Evolutionary conservation across 2,888 invertebrate genomes (phyloP).

Genomic region (Drosophila neotestacea): DNA sequence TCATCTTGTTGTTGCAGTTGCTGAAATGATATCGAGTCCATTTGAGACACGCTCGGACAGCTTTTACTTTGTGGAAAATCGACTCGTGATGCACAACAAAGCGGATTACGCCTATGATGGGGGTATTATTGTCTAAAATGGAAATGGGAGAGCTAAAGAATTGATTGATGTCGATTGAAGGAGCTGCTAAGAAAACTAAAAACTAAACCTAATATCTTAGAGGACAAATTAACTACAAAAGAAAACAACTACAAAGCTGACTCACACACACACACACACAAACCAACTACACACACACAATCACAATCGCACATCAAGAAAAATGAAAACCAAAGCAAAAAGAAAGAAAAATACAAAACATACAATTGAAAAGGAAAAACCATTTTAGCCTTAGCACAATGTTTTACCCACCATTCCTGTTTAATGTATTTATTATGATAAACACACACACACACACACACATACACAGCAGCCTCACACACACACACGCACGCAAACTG

Average conservation of each 20-base stretch:
- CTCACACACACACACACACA: slow-evolving; percentile 35
- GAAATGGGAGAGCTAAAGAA: slow-evolving; percentile 4
- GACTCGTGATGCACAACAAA: slow-evolving; percentile 99
- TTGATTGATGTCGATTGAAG: slow-evolving; percentile 29
- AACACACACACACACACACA: slow-evolving; percentile 44
- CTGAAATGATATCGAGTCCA: slow-evolving; percentile 98
- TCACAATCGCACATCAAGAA: slow-evolving; percentile 54
- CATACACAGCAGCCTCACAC: slow-evolving; percentile 38
- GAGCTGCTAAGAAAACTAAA: slow-evolving; percentile 24
- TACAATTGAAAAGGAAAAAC: slow-evolving; percentile 45
- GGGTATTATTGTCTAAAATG: slow-evolving; percentile 85
- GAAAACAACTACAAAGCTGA: slow-evolving; percentile 38
- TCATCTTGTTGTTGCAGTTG: slow-evolving; percentile 88
- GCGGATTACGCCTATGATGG: slow-evolving; percentile 99
- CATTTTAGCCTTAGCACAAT: slow-evolving; percentile 80
- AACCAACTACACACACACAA: slow-evolving; percentile 29
- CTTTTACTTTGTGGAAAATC: slow-evolving; percentile 99
- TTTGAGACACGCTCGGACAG: slow-evolving; percentile 99
- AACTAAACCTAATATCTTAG: slow-evolving; percentile 47
- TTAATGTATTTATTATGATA: slow-evolving; percentile 70
- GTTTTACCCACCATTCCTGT: slow-evolving; percentile 79
- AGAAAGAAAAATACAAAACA: slow-evolving; percentile 30
- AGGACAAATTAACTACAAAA: slow-evolving; percentile 38
- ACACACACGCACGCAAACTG: slow-evolving; percentile 62
- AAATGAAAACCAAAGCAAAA: slow-evolving; percentile 17